Base-by-base conservation (phyloP, 2,888 invertebrate species). In the Belgica antarctica region DNA sequence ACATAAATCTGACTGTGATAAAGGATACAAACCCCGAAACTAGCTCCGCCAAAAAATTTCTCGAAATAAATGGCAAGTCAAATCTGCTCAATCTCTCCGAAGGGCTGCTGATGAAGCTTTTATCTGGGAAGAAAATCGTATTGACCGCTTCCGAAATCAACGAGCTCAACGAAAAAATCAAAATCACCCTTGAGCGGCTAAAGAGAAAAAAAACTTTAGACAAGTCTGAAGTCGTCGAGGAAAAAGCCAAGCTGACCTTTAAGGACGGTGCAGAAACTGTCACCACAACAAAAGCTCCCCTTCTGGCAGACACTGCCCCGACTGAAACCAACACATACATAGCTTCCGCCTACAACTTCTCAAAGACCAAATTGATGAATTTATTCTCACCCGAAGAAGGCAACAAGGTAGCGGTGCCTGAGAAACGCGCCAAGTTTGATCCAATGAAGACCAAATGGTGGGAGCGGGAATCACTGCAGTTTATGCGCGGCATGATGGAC, bases 401-500 rank as follows among this genome's bases (percentile, higher is more conserved):
- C 46, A 57, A 2, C 5, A 2, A 19, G 17, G 68, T 72, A 2
- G 71, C 74, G 8, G 73, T 57, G 2, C 19, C 31, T 59, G 47
- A n/a, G 4, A 74, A 71, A 41, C 31, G 69, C 4, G 76, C 75
- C 8, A 77, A 76, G 73, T 84, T 84, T 77, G 83, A 85, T 74
- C 84, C 84, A 75, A 81, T 79, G 68, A 84, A 85, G 76, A 85
- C 85, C 70, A 88, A 89, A 74, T 87, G 86, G 85, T 84, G 88
- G 73, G 88, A 89, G 77, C 85, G 86, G 74, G 92, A 94, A 79
- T 91, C 93, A 0, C 75, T 93, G 70, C 90, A 92, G 81, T 96
- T 98, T 77, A 97, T 98, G 97, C 83, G 92, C 62, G 96, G 96
- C 10, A 88, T 98, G 74, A 98, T 99, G 98, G 98, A 99, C 77